Evolutionary conservation across 1,140 invertebrate genomes (phyloP).

Genomic region (Pollicipes pollicipes): DNA sequence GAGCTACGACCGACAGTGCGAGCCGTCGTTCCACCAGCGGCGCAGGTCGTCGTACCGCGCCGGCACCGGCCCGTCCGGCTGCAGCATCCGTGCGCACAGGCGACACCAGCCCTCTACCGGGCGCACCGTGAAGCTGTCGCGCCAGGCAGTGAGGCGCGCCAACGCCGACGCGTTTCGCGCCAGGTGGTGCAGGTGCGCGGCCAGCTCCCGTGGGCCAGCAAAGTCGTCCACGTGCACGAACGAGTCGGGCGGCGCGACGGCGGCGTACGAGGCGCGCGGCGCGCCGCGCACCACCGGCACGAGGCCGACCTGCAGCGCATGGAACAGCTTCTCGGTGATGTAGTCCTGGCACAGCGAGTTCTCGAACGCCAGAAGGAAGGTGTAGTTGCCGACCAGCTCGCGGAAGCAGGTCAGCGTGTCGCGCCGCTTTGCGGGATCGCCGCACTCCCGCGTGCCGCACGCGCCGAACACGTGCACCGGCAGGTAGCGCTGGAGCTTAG

Average conservation of each 20-base stretch:
- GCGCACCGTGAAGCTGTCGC: too few species aligned
- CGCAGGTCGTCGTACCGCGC: too few species aligned
- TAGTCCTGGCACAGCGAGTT: conserved; percentile 28
- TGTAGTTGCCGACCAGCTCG: conserved; percentile 22
- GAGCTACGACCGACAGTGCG: too few species aligned
- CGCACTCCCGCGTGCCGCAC: conserved; percentile 22
- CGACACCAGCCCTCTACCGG: too few species aligned
- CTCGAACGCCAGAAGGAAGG: conserved; percentile 26
- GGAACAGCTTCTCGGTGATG: conserved; percentile 27
- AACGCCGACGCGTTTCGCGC: conserved; percentile 21
- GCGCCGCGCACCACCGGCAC: conserved; percentile 90
- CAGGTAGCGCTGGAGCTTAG: conserved; percentile 20
- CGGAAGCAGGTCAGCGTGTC: conserved; percentile 19
- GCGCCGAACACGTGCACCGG: conserved; percentile 24
- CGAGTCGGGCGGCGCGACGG: conserved; percentile 64
- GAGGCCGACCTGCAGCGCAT: too few species aligned
- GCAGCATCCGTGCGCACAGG: too few species aligned
- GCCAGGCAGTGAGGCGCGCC: too few species aligned
- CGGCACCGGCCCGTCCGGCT: too few species aligned
- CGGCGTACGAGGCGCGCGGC: conserved; percentile 65
- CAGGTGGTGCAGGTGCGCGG: conserved; percentile 57
- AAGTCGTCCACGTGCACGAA: conserved; percentile 89
- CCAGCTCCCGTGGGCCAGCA: conserved; percentile 57
- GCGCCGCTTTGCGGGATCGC: too few species aligned
- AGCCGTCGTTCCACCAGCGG: too few species aligned